Evolutionary conservation across 2,113 vertebrate genomes (phyloP).

Genomic region (Percina caprodes): DNA sequence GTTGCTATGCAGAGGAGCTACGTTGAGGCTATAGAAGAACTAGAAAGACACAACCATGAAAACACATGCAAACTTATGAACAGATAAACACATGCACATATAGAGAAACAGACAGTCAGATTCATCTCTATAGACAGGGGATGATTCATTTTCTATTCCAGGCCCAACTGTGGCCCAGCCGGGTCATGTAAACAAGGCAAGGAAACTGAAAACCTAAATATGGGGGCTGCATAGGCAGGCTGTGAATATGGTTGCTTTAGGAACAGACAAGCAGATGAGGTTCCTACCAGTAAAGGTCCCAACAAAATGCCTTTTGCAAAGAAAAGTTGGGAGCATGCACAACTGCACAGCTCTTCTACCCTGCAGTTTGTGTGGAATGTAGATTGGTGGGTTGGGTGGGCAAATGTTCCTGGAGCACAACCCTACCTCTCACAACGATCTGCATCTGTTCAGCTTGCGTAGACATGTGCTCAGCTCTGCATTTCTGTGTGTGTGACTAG

Average conservation of each 20-base stretch:
- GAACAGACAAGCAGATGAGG: background rate
- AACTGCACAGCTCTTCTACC: constrained; percentile 14
- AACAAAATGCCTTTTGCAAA: constrained; percentile 6
- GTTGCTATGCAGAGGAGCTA: constrained; percentile 65
- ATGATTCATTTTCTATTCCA: constrained; percentile 78
- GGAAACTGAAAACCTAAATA: constrained; percentile 69
- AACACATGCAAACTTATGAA: constrained; percentile 44
- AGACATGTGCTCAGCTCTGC: constrained; percentile 75
- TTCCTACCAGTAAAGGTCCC: constrained; percentile 37
- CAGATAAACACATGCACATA: constrained; percentile 28
- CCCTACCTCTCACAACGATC: constrained; percentile 70
- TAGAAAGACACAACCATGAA: constrained; percentile 44
- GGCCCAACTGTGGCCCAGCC: constrained; percentile 62
- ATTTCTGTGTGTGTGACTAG: constrained; percentile 47
- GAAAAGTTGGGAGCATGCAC: background rate
- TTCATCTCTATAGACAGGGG: constrained; percentile 59
- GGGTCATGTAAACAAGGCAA: constrained; percentile 76
- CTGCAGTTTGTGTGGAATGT: constrained; percentile 62
- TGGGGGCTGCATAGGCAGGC: constrained; percentile 32
- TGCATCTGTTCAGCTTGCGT: constrained; percentile 74
- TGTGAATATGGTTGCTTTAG: constrained; percentile 28
- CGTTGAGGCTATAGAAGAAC: constrained; percentile 53
- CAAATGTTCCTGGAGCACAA: constrained; percentile 59
- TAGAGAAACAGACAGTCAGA: constrained; percentile 54
- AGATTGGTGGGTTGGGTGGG: constrained; percentile 67